Evolutionary conservation across 2,888 invertebrate species (phyloP).

Genomic region (Netelia fuscicornis): DNA sequence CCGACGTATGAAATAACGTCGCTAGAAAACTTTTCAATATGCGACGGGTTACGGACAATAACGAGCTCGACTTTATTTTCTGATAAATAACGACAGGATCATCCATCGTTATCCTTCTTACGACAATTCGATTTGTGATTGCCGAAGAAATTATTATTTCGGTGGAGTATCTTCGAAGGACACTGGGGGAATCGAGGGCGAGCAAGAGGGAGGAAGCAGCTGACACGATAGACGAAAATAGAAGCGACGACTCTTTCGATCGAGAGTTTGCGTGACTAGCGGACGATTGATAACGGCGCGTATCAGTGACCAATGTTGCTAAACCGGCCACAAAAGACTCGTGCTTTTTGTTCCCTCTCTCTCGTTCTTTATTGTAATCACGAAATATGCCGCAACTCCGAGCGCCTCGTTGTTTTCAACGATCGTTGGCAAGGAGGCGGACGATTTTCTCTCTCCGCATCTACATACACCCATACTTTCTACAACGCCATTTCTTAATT

Average conservation of each 20-base stretch:
- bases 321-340: conserved; percentile 64
- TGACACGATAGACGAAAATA: conserved; percentile 70
- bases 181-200: conserved; percentile 43
- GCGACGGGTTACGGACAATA: neutral
- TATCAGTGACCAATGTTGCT: conserved; percentile 76
- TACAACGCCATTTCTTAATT: conserved; percentile 74
- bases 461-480: conserved; percentile 48
- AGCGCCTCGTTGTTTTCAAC: neutral
- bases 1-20: conserved; percentile 4
- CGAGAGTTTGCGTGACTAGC: conserved; percentile 69
- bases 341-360: conserved; percentile 33
- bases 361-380: conserved; percentile 41
- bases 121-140: no score
- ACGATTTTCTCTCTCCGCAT: conserved; percentile 47
- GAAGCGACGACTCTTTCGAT: conserved; percentile 55
- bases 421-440: conserved; percentile 34
- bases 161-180: neutral
- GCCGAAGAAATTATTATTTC: no score
- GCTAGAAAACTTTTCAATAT: conserved; percentile 13
- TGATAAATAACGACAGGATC: conserved; percentile 22
- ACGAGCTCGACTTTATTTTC: neutral
- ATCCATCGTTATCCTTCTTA: neutral
- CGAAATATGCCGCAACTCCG: conserved; percentile 49
- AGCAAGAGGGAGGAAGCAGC: conserved; percentile 68
- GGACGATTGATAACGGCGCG: conserved; percentile 74